A percentile compares a stretch with the other conserved stretches of the same genome.
phyloP scores from a whole-genome alignment of 2,113 vertebrate species.

The Pygoscelis adeliae region DNA sequence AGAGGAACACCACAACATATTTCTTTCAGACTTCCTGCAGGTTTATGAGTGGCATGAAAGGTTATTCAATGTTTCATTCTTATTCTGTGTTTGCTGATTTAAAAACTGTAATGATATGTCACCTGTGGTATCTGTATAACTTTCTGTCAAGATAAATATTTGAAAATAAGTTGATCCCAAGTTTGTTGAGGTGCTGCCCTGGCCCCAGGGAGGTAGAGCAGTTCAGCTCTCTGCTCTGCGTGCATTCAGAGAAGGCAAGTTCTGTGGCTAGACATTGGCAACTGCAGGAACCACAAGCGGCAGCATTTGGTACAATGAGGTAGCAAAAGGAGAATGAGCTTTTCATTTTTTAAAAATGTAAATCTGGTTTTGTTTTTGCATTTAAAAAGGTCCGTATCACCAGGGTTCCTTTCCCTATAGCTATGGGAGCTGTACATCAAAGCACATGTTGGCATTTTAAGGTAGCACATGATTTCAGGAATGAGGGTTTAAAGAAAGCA shows the following conservation, averaged over 20 bases:
- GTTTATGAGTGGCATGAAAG: not conserved
- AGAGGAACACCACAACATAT: not conserved
- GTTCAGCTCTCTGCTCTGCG: not conserved
- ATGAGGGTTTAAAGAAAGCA: not conserved
- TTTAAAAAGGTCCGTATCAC: not conserved
- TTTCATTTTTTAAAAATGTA: not conserved
- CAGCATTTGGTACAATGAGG: not conserved
- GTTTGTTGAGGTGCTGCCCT: not conserved
- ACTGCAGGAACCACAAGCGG: not conserved
- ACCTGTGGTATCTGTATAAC: not conserved
- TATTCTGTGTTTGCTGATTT: not conserved
- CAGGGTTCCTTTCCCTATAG: not conserved
- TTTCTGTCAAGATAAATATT: not conserved
- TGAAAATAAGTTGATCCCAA: not conserved
- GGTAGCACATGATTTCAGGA: not conserved
- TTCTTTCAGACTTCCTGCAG: not conserved
- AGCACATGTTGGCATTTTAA: not conserved
- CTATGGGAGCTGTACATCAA: not conserved
- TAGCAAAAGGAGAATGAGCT: not conserved
- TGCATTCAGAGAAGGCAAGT: not conserved
- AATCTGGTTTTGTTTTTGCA: not conserved
- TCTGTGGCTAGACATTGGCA: not conserved
- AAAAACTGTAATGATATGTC: not conserved
- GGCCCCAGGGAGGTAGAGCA: not conserved
- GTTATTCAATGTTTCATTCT: not conserved